These are phyloP conservation scores for Huso huso DNA, from an alignment of 2,797 vertebrate genomes.

Conservation along the genomic window DNA sequence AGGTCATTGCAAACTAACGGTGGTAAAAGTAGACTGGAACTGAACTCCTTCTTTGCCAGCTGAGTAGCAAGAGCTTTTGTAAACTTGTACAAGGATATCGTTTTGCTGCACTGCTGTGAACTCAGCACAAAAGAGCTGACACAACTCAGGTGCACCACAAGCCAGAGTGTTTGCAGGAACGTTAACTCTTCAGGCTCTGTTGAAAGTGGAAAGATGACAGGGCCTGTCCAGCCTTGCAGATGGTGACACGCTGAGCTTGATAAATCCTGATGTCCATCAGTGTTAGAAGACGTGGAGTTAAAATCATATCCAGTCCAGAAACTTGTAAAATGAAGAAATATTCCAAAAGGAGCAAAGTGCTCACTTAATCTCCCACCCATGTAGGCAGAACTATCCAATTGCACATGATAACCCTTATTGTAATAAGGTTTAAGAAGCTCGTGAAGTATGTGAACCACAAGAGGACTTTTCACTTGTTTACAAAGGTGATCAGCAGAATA, in stretches of 20 bases:
- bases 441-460: slow-evolving; percentile 43
- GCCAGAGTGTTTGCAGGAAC: slow-evolving; percentile 49
- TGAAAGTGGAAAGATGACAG: slow-evolving; percentile 33
- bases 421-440: slow-evolving; percentile 45
- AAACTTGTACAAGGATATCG: slow-evolving; percentile 35
- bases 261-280: slow-evolving; percentile 13
- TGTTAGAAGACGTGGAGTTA: slow-evolving; percentile 3
- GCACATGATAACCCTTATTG: slow-evolving; percentile 30
- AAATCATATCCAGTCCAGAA: background rate
- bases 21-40: slow-evolving; percentile 30
- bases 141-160: slow-evolving; percentile 39
- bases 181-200: slow-evolving; percentile 25
- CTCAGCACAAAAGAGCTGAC: slow-evolving; percentile 55
- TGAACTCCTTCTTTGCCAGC: slow-evolving; percentile 32
- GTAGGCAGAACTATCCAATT: slow-evolving; percentile 44
- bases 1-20: slow-evolving; percentile 30
- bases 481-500: slow-evolving; percentile 44
- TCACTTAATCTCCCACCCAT: slow-evolving; percentile 31
- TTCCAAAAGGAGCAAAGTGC: slow-evolving; percentile 31
- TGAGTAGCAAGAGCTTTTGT: slow-evolving; percentile 41
- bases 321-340: slow-evolving; percentile 32
- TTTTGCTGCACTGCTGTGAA: slow-evolving; percentile 32
- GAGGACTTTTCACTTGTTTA: slow-evolving; percentile 34
- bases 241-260: slow-evolving; percentile 22
- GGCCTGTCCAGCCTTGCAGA: slow-evolving; percentile 47